phyloP scores from a whole-genome alignment of 2,888 invertebrate species.

The Sinhomidia bicolor region DNA sequence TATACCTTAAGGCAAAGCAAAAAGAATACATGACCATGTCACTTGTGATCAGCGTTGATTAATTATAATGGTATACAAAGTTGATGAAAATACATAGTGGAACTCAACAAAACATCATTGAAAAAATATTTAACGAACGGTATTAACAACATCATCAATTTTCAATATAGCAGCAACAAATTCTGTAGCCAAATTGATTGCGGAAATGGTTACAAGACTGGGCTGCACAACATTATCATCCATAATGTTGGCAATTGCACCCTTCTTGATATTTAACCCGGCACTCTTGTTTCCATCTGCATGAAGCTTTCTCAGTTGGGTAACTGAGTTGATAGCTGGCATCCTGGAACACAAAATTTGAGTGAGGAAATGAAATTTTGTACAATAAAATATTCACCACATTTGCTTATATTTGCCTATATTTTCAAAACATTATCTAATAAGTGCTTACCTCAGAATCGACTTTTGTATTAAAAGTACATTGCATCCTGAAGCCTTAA shows the following conservation, averaged over 20 bases:
- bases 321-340: constrained; percentile 97
- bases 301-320: constrained; percentile 96
- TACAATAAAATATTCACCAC: not conserved
- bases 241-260: constrained; percentile 97
- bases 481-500: constrained; percentile 99
- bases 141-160: constrained; percentile 97
- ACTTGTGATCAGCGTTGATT: not conserved
- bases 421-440: no score
- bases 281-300: constrained; percentile 91
- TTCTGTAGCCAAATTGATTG: constrained; percentile 96
- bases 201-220: constrained; percentile 95
- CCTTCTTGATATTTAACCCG: constrained; percentile 98
- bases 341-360: constrained; percentile 92
- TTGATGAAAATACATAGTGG: not conserved
- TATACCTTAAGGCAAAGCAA: constrained; percentile 8
- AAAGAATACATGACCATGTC: not conserved
- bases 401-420: no score
- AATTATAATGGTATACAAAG: not conserved
- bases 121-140: constrained; percentile 63
- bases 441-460: constrained; percentile 87
- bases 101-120: not conserved
- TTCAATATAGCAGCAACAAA: constrained; percentile 98
- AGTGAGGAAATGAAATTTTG: not conserved
- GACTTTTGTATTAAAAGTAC: constrained; percentile 95
- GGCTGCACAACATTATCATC: constrained; percentile 99